Base-by-base conservation (phyloP, 2,113 vertebrate species). In the Sorex araneus region DNA sequence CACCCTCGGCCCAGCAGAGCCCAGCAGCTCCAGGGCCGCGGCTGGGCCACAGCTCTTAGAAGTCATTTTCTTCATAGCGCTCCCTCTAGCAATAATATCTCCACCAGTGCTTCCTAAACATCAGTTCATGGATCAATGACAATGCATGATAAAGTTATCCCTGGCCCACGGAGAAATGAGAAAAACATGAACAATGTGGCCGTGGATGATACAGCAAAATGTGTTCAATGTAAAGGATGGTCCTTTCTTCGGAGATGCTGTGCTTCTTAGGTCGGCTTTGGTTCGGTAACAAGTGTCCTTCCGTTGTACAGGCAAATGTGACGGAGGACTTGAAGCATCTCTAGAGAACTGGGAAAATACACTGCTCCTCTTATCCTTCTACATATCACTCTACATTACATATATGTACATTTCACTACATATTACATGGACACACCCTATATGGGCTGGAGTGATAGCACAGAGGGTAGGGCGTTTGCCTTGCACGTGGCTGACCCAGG, bases 61-160 rank as follows among this genome's bases (percentile, higher is more conserved):
- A 88, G 71, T 79, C 67, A 92, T 93, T 70, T 90, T 85, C 88
- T 93, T 67, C 15, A 63, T 69, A 88, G 83, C 0, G 0, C 34
- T 36, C 74, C 81, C 82, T 91, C 70, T 21, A 54, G 90, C 89
- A 82, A 85, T 25, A 87, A 40, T 78, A 84, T 86, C 84, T n/a
- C 54, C 45, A 57, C 25, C 28, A 81, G 73, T 25, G 90, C 77
- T 82, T 95, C 67, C 75, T 34, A 75, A 93, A 76, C 75, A 57
- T 34, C 0, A 3, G 88, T 12, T 36, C 34, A 32, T 66, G 79
- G 90, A 74, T 94, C 95, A 95, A 25, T 93, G 82, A 74, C 85
- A 92, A 78, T 34, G 66, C 79, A 85, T 63, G 71, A 94, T 80
- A 79, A 83, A 86, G 79, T 95, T 64, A 80, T 69, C 94, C 34